These are phyloP conservation scores for Cavia aperea DNA, from an alignment of 2,113 vertebrate genomes.

Conservation along the genomic window DNA sequence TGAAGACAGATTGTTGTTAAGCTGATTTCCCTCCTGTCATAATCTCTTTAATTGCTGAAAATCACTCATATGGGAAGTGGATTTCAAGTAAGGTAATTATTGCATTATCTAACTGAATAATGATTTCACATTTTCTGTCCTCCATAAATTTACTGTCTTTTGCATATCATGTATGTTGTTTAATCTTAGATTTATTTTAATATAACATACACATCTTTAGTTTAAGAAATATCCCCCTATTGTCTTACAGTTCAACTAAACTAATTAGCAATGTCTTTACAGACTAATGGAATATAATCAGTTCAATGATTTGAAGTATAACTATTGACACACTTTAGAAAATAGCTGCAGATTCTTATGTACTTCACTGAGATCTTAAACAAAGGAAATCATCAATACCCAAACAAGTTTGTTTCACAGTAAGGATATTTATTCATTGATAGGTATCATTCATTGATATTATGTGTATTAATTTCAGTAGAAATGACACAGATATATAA, in stretches of 20 bases:
- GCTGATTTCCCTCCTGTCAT: conserved; percentile 51
- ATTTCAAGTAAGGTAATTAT: conserved; percentile 46
- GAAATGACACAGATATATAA: not conserved
- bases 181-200: not conserved
- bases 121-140: not conserved
- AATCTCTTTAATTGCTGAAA: conserved; percentile 65
- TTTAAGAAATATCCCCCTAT: not conserved
- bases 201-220: not conserved
- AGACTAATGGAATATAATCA: not conserved
- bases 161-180: not conserved
- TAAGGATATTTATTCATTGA: not conserved
- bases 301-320: not conserved
- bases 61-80: conserved; percentile 54
- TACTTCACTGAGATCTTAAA: not conserved
- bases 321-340: not conserved
- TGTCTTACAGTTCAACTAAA: not conserved
- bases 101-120: conserved; percentile 43
- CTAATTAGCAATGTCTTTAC: not conserved
- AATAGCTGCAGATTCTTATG: not conserved
- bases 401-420: not conserved
- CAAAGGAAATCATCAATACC: not conserved
- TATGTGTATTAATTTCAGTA: not conserved
- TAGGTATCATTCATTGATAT: not conserved
- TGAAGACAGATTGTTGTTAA: conserved; percentile 68
- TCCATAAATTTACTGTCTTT: not conserved